These are phyloP conservation scores for Lottia scabra DNA, from an alignment of 2,888 invertebrate genomes.

Conservation along the genomic window DNA sequence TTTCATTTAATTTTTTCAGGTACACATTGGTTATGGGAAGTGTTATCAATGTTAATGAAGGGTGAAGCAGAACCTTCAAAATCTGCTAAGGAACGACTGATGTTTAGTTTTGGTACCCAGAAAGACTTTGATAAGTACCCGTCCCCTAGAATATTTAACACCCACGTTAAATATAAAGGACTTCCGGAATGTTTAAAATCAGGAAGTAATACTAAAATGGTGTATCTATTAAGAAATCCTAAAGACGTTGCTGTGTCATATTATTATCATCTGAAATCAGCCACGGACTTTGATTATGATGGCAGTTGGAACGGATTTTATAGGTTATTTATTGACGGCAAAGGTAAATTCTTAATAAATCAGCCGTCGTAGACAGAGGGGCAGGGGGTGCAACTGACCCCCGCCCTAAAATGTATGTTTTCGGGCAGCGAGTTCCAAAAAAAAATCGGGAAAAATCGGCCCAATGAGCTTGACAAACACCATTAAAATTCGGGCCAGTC, in stretches of 20 bases:
- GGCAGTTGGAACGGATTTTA: conserved; percentile 39
- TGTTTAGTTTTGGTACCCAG: conserved; percentile 23
- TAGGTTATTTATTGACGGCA: conserved; percentile 33
- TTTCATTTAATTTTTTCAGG: conserved; percentile 18
- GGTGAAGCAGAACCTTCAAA: conserved; percentile 15
- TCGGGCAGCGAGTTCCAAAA: too few relatives aligned
- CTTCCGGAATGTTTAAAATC: conserved; percentile 19
- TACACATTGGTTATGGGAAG: conserved; percentile 35
- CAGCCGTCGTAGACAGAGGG: too few relatives aligned
- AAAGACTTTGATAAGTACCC: conserved; percentile 19
- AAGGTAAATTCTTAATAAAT: too few relatives aligned
- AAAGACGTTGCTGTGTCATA: conserved; percentile 34
- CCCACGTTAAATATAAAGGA: conserved; percentile 17
- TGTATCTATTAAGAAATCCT: conserved; percentile 30
- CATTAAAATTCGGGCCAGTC: too few relatives aligned
- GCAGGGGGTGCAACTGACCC: too few relatives aligned
- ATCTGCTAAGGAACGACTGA: conserved; percentile 13
- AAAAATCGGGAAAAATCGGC: too few relatives aligned
- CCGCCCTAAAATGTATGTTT: too few relatives aligned
- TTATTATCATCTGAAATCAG: conserved; percentile 25
- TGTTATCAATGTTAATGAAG: conserved; percentile 26
- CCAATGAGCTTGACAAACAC: too few relatives aligned
- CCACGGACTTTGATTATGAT: conserved; percentile 33
- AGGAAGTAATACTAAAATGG: conserved; percentile 14
- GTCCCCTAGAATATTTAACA: conserved; percentile 29